Conservation (phyloP, 2,797 vertebrate genomes). For the Balearica regulorum region DNA sequence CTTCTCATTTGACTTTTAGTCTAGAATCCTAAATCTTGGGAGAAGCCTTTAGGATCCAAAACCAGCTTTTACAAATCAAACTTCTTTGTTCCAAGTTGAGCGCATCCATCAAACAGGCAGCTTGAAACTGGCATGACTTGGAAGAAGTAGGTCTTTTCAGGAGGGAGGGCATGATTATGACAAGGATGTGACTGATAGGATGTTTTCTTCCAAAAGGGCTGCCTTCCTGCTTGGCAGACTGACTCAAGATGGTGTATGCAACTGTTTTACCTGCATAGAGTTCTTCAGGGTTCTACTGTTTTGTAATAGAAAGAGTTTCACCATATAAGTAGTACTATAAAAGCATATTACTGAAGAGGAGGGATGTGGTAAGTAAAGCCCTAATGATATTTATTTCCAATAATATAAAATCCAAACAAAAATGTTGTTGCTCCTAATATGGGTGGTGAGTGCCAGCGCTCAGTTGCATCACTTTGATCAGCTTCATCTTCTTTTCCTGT, state of each 20-base stretch:
- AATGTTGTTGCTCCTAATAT: neutral
- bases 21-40: neutral
- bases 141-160: neutral
- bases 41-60: neutral
- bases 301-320: neutral
- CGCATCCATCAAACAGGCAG: neutral
- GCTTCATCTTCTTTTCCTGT: neutral
- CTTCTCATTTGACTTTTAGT: neutral
- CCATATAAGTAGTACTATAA: neutral
- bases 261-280: neutral
- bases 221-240: neutral
- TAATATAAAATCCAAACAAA: neutral
- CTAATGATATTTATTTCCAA: neutral
- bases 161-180: neutral
- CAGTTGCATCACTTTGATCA: neutral
- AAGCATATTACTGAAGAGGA: neutral
- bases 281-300: neutral
- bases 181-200: neutral
- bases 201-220: neutral
- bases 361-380: neutral
- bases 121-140: neutral
- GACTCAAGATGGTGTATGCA: neutral
- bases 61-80: neutral
- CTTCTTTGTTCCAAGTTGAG: neutral
- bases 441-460: neutral